Evolutionary conservation across 2,888 invertebrate genomes (phyloP).

Genomic region (Xestia xanthographa): DNA sequence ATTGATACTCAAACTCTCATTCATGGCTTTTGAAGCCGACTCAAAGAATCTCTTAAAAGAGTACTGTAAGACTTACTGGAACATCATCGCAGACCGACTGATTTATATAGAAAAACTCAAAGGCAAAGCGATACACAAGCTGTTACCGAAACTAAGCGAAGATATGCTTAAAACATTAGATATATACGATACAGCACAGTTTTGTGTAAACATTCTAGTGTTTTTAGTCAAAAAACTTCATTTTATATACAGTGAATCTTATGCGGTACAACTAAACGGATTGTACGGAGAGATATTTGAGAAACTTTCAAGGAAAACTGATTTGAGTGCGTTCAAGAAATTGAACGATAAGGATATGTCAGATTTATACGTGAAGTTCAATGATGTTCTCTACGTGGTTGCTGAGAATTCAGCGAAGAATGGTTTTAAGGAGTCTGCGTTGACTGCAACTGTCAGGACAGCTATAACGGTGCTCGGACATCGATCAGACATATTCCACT

Average conservation of each 20-base stretch:
- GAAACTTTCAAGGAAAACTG: conserved; percentile 70
- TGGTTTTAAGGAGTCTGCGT: conserved; percentile 70
- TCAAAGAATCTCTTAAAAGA: conserved; percentile 74
- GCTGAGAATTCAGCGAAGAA: conserved; percentile 78
- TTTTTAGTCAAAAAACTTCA: conserved; percentile 82
- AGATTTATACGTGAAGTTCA: conserved; percentile 80
- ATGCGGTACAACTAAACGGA: conserved; percentile 72
- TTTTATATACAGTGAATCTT: conserved; percentile 73
- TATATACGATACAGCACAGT: conserved; percentile 79
- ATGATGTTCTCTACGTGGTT: conserved; percentile 80
- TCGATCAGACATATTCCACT: conserved; percentile 76
- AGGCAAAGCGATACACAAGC: conserved; percentile 74
- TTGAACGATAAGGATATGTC: conserved; percentile 70
- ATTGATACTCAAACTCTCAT: conserved; percentile 82
- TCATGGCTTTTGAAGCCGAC: conserved; percentile 82
- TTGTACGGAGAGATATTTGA: conserved; percentile 76
- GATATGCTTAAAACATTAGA: conserved; percentile 77
- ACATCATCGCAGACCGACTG: conserved; percentile 80
- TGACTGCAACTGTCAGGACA: conserved; percentile 70
- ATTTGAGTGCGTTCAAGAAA: conserved; percentile 73
- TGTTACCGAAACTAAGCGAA: conserved; percentile 79
- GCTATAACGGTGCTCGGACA: conserved; percentile 76
- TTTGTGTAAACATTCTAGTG: conserved; percentile 75
- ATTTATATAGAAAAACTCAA: conserved; percentile 80
- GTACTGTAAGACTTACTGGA: conserved; percentile 85